A percentile compares a stretch with the other conserved stretches of the same genome.
Conservation (phyloP, 2,797 vertebrate genomes). For the Phaenicophaeus curvirostris region DNA sequence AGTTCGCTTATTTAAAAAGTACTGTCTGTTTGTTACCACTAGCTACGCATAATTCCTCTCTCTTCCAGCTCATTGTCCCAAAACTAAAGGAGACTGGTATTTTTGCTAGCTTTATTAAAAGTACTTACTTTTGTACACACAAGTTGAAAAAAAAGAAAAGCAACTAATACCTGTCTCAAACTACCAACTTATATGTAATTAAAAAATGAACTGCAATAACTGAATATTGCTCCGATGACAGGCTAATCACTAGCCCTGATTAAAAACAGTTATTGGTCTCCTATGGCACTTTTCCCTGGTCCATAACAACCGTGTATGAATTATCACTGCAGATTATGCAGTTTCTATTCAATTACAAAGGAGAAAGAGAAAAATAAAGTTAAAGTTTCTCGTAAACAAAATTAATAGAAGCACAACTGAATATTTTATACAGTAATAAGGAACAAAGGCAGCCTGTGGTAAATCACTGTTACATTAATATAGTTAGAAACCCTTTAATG, state of each 20-base stretch:
- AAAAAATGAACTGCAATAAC: constrained; percentile 73
- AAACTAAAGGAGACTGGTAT: constrained; percentile 54
- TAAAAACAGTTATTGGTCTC: constrained; percentile 90
- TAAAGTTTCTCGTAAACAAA: constrained; percentile 76
- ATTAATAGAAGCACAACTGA: constrained; percentile 74
- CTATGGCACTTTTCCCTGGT: constrained; percentile 93
- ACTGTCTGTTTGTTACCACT: constrained; percentile 67
- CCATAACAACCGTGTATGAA: constrained; percentile 77
- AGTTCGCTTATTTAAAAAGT: constrained; percentile 73
- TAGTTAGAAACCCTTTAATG: constrained; percentile 84
- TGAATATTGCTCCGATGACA: constrained; percentile 87
- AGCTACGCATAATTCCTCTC: constrained; percentile 43
- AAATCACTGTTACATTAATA: constrained; percentile 77
- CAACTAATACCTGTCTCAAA: constrained; percentile 68
- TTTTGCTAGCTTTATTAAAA: constrained; percentile 69
- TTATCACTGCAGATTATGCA: constrained; percentile 72
- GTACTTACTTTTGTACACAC: constrained; percentile 46
- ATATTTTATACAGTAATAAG: constrained; percentile 74
- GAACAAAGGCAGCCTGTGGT: constrained; percentile 89
- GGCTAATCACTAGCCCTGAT: constrained; percentile 73
- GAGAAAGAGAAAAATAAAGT: constrained; percentile 74
- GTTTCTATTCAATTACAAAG: constrained; percentile 74
- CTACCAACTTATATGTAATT: constrained; percentile 69
- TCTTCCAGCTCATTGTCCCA: constrained; percentile 41
- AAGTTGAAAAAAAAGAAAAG: constrained; percentile 45